Evolutionary conservation across 2,888 invertebrate genomes (phyloP), one percentile per base, ranked within the genome.

Genomic region (Argyra leucocephala): DNA sequence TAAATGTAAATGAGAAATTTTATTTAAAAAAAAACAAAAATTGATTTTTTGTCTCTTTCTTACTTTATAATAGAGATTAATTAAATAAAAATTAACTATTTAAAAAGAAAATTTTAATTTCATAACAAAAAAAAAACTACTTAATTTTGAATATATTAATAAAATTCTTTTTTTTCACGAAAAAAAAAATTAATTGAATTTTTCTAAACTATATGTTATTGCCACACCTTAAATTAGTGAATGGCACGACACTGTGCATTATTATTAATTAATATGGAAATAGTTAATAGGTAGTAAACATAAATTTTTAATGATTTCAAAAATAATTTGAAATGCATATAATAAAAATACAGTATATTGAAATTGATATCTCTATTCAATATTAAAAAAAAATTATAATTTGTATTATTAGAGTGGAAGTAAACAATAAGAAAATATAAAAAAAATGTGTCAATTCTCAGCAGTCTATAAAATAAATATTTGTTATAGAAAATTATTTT

Each of bases 1-100:
- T 18, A 48, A 48, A 48, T 48, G 48, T 48, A 48, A 48, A 48
- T 48, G 48, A 48, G 48, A 48, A 48, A 48, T 15, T 48, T n/a
- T 18, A n/a, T 48, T 48, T 18, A 48, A 37, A 48, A n/a, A n/a
- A n/a, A n/a, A n/a, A n/a, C n/a, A n/a, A n/a, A 48, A 18, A 48
- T 48, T n/a, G 48, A 15, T 15, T 9, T 37, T 37, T 37, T 15
- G 6, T 37, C 15, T 37, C 7, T 48, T 48, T 2, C 18, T 15
- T 48, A 5, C 18, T 48, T 48, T 18, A 18, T 48, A 48, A 48
- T 48, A 48, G 48, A 48, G 48, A 48, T 48, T 48, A 48, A 48
- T 48, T 48, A 48, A 48, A 48, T 48, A 18, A 15, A 48, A 48
- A 48, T 48, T 48, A 48, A 48, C 12, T 12, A 3, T 48, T 48